Percentiles rank a stretch among this genome's conserved stretches.
These are phyloP conservation scores for Littorina saxatilis DNA, from an alignment of 1,140 invertebrate genomes.

Conservation along the genomic window DNA sequence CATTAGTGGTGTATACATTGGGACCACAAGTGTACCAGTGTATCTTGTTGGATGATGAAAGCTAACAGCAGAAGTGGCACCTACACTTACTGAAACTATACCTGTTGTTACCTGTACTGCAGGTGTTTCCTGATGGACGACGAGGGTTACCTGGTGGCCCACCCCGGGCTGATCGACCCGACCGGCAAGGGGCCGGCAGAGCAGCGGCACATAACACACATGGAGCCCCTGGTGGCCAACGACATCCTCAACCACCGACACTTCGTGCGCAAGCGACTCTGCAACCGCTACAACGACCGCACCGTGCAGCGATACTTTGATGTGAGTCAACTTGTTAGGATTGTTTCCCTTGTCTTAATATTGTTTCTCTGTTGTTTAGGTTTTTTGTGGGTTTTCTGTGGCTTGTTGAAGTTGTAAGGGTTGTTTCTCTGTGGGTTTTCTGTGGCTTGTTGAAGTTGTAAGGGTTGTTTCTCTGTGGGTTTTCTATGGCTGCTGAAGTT, in stretches of 20 bases:
- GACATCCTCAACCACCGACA: conserved; percentile 89
- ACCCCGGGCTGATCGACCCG: conserved; percentile 87
- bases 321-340: no score
- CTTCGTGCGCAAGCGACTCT: conserved; percentile 89
- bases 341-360: neutral
- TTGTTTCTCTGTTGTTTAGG: neutral
- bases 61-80: no score
- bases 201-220: conserved; percentile 89
- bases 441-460: neutral
- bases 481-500: no score
- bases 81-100: no score
- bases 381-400: neutral
- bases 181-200: conserved; percentile 80
- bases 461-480: no score
- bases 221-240: conserved; percentile 89
- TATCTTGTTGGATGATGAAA: no score
- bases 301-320: conserved; percentile 77
- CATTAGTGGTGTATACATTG: no score
- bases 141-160: conserved; percentile 90
- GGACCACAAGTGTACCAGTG: no score
- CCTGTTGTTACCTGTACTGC: neutral
- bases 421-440: neutral
- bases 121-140: conserved; percentile 94
- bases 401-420: no score
- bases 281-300: conserved; percentile 79